Percentiles rank a stretch among this genome's conserved stretches.
phyloP scores from a whole-genome alignment of 2,113 vertebrate genomes.

The Caloenas nicobarica region DNA sequence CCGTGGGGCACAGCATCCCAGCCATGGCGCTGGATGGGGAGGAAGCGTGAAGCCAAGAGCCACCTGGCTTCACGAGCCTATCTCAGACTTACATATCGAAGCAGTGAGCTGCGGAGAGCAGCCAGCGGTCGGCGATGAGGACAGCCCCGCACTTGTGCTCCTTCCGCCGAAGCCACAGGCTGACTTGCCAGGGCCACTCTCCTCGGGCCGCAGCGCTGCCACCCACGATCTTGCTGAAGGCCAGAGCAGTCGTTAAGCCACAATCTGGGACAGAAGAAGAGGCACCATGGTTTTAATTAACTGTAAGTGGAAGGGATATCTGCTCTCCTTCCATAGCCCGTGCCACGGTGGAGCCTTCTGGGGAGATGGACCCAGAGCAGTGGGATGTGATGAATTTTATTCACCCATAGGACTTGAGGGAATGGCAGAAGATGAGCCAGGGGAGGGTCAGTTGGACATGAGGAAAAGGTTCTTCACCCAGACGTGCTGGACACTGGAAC shows the following conservation, averaged over 20 bases:
- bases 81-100: slow-evolving; percentile 79
- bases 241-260: slow-evolving; percentile 74
- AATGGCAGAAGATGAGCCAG: no score
- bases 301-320: fast-evolving
- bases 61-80: not conserved
- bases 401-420: not conserved
- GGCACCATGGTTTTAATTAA: not conserved
- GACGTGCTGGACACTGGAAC: no score
- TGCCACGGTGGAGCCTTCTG: not conserved
- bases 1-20: not conserved
- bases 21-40: fast-evolving
- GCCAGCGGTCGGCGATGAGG: slow-evolving; percentile 88
- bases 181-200: slow-evolving; percentile 96
- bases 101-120: slow-evolving; percentile 93
- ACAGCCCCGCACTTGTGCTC: slow-evolving; percentile 91
- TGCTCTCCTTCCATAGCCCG: not conserved
- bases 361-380: not conserved
- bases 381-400: not conserved
- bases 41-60: not conserved
- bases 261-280: slow-evolving; percentile 79
- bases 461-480: no score
- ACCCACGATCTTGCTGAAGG: slow-evolving; percentile 86
- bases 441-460: no score
- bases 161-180: slow-evolving; percentile 84
- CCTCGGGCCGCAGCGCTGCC: slow-evolving; percentile 81